phyloP scores from a whole-genome alignment of 2,888 invertebrate genomes.

The Lasioglossum pauxillum region DNA sequence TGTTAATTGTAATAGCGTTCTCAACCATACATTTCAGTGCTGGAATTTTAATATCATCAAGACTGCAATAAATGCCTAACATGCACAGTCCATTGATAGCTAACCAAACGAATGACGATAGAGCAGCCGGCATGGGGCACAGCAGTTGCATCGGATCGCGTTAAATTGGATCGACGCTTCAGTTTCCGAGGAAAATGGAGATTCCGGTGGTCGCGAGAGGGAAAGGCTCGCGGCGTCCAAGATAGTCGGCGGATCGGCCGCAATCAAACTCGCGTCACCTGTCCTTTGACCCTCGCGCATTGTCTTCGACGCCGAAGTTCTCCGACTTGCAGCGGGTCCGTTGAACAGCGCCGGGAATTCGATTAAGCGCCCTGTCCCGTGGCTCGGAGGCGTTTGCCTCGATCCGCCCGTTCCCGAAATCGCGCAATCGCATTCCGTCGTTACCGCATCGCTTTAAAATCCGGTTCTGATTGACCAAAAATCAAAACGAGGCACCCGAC shows the following conservation, averaged over 20 bases:
- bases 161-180: conserved; percentile 3
- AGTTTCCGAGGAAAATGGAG: conserved; percentile 1
- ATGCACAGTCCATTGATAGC: neutral
- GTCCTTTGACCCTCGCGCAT: conserved; percentile 47
- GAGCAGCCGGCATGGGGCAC: neutral
- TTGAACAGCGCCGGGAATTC: conserved; percentile 49
- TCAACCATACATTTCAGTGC: too few species aligned
- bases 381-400: conserved; percentile 11
- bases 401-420: neutral
- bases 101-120: neutral
- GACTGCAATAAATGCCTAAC: neutral
- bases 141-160: conserved; percentile 22
- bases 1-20: too few species aligned
- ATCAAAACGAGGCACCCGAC: neutral
- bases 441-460: neutral
- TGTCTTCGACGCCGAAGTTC: conserved; percentile 52
- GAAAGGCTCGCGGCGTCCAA: conserved; percentile 20
- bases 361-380: conserved; percentile 50
- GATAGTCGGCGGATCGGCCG: neutral
- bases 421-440: neutral
- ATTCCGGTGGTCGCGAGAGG: neutral
- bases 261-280: conserved; percentile 29
- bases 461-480: neutral
- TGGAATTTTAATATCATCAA: neutral
- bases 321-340: conserved; percentile 45